Evolutionary conservation across 1,140 invertebrate species (phyloP).

Genomic region (Papilio aristodemus): DNA sequence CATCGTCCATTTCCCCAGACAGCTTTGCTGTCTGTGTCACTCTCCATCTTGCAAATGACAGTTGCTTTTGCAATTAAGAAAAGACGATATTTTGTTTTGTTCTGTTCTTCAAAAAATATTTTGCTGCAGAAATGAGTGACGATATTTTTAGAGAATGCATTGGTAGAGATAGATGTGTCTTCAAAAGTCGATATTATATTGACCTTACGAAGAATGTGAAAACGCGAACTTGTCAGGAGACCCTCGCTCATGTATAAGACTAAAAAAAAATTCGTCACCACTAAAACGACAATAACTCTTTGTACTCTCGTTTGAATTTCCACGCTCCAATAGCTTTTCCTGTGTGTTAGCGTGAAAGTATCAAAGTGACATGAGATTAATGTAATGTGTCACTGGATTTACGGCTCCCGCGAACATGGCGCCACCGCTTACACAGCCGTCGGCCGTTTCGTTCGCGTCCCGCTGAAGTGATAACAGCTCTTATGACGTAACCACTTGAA

Average conservation of each 20-base stretch:
- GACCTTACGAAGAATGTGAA: no score
- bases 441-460: not conserved
- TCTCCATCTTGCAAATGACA: constrained; percentile 20
- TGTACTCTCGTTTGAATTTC: no score
- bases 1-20: constrained; percentile 10
- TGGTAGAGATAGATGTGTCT: not conserved
- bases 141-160: not conserved
- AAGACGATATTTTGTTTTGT: constrained; percentile 8
- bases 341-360: not conserved
- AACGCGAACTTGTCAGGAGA: no score
- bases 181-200: no score
- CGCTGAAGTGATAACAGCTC: not conserved
- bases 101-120: not conserved
- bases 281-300: no score
- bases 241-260: no score
- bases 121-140: no score
- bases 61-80: constrained; percentile 17
- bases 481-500: not conserved
- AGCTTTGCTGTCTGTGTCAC: not conserved
- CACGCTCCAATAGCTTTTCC: not conserved
- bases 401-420: not conserved
- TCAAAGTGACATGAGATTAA: constrained; percentile 14
- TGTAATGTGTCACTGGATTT: constrained; percentile 8
- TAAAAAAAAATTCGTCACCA: no score
- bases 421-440: not conserved